Conservation (phyloP, 2,797 vertebrate genomes). For the Spheniscus humboldti region DNA sequence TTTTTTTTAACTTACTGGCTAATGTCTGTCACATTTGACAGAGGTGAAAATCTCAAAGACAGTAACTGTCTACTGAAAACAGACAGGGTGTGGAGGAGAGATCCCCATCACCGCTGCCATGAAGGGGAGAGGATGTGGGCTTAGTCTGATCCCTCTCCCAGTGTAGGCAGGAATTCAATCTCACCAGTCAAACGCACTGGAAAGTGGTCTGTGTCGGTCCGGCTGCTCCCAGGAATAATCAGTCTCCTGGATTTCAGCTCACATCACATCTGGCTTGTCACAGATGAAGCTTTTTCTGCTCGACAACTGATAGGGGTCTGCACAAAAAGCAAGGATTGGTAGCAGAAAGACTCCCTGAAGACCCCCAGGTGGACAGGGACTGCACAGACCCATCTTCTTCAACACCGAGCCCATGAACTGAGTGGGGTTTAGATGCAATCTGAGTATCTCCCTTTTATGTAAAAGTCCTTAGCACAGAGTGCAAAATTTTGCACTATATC, state of each 20-base stretch:
- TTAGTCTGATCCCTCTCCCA: neutral
- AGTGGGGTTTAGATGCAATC: neutral
- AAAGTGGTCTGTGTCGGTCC: rapidly evolving
- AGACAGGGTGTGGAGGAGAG: neutral
- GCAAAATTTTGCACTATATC: neutral
- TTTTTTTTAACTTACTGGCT: neutral
- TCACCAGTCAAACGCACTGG: neutral
- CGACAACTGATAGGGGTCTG: neutral
- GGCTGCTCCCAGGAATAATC: neutral
- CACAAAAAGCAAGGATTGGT: neutral
- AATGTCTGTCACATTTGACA: neutral
- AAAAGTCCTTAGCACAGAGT: neutral
- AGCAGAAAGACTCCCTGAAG: neutral
- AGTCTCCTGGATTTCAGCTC: neutral
- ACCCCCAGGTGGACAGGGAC: neutral
- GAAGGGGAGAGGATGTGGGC: neutral
- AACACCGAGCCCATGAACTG: neutral
- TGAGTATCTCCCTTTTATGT: neutral
- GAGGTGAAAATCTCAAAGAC: neutral
- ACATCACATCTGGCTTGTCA: neutral
- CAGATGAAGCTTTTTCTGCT: neutral
- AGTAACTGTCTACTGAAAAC: neutral
- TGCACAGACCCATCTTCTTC: neutral
- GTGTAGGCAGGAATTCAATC: neutral
- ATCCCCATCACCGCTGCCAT: neutral